Percentiles rank a stretch among this genome's conserved stretches.
Conservation (phyloP, 2,888 invertebrate species). For the Subacronicta megacephala region DNA sequence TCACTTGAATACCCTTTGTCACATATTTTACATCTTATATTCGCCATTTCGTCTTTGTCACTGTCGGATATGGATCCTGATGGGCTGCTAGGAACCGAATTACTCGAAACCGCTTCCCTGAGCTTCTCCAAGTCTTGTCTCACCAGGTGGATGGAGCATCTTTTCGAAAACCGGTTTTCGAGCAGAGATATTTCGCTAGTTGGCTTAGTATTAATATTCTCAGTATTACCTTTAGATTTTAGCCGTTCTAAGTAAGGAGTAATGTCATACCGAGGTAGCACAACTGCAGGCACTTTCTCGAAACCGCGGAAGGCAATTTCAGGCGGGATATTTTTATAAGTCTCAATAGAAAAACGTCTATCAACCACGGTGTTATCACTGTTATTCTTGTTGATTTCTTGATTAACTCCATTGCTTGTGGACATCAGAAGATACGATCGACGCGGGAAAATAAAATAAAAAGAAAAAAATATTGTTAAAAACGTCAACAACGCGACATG, state of each 20-base stretch:
- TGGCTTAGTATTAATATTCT: slow-evolving; percentile 13
- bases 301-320: slow-evolving; percentile 70
- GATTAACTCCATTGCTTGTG: slow-evolving; percentile 67
- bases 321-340: slow-evolving; percentile 57
- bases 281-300: slow-evolving; percentile 67
- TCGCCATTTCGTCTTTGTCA: slow-evolving; percentile 59
- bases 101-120: slow-evolving; percentile 40
- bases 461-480: slow-evolving; percentile 61
- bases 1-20: slow-evolving; percentile 72
- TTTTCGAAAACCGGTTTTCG: slow-evolving; percentile 48
- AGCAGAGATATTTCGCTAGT: slow-evolving; percentile 15
- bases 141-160: slow-evolving; percentile 67
- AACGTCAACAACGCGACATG: slow-evolving; percentile 71
- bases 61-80: slow-evolving; percentile 54
- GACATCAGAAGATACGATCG: slow-evolving; percentile 65
- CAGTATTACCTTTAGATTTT: neutral
- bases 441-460: slow-evolving; percentile 68
- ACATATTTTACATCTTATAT: slow-evolving; percentile 76
- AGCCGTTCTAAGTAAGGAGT: slow-evolving; percentile 61
- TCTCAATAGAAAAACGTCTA: slow-evolving; percentile 29
- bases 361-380: slow-evolving; percentile 33
- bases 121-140: slow-evolving; percentile 68
- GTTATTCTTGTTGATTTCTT: slow-evolving; percentile 33
- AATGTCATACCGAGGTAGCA: slow-evolving; percentile 70
- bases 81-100: slow-evolving; percentile 22